Evolutionary conservation across 1,140 invertebrate species (phyloP), one percentile per base, ranked within the genome.

Genomic region (Drosophila seguyi): DNA sequence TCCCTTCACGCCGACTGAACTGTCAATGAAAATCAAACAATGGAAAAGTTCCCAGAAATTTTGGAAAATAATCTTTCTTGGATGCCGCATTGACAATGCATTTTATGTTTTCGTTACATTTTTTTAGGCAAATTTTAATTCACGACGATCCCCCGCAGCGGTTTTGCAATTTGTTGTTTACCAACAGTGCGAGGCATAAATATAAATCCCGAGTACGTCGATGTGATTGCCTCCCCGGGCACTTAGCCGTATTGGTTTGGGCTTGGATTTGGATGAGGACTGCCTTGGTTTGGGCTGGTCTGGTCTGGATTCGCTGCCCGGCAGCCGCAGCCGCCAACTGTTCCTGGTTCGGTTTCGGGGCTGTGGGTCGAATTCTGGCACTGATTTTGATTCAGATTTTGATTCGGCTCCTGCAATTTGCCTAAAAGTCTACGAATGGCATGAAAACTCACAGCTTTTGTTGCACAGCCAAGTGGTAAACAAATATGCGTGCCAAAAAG

Each of bases 391-490:
- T 67, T 56, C 36, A 29, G 50, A 67, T 69, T 69, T 53, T 44
- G 36, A 34, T 58, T 58, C 50, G 38, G 63, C 50, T 55, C 42
- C 74, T 75, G 85, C 85, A 88, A 88, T 88, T 88, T 88, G 73
- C 76, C 38, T 88, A 88, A 88, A 75, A 88, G 80, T 88, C 68
- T 81, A 84, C 77, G 87, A 81, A 88, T 67, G 79, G 61, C 52
- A 53, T 58, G 63, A 57, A 67, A 82, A 53, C 56, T 69, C 71
- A 38, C 58, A 60, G 77, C 52, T 79, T 71, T 79, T 81, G 65
- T 68, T 80, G 77, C 69, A 68, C 56, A 68, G 41, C 60, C 59
- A 73, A 86, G 62, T 66, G 62, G 80, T 90, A 88, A 88, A 88
- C 81, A 88, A 84, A 88, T 80, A 78, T 80, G 73, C 68, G 68